Conservation (phyloP, 2,113 vertebrate species). For the Eubucco bourcierii region DNA sequence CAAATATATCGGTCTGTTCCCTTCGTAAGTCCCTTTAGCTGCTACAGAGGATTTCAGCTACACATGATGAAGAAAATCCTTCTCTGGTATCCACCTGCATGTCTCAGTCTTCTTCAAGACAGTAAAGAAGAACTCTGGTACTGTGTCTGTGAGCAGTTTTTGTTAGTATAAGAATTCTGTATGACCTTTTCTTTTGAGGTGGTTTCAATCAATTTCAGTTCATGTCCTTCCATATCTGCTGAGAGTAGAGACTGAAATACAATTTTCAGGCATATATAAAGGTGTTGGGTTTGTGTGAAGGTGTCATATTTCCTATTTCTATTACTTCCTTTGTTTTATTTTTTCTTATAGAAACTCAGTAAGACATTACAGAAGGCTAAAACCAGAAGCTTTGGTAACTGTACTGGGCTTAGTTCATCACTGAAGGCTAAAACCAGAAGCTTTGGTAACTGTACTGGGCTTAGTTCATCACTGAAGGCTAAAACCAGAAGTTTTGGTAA, state of each 20-base stretch:
- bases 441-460: neutral
- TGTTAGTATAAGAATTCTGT: neutral
- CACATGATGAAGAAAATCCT: neutral
- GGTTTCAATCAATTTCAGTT: neutral
- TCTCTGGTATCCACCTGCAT: neutral
- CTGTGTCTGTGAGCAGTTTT: neutral
- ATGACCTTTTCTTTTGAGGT: neutral
- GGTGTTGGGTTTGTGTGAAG: neutral
- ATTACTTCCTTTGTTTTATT: neutral
- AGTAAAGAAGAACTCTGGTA: neutral
- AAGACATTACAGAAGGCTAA: neutral
- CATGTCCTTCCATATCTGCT: neutral
- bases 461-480: neutral
- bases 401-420: neutral
- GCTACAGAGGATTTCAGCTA: neutral
- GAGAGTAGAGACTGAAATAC: neutral
- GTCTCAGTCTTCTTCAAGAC: neutral
- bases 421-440: neutral
- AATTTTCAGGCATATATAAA: neutral
- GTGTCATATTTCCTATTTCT: neutral
- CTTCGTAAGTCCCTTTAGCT: neutral
- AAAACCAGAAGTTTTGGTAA: neutral
- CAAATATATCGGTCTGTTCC: neutral
- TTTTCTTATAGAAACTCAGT: neutral
- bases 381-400: neutral